Percentiles rank a stretch among this genome's conserved stretches.
Evolutionary conservation across 2,113 vertebrate species (phyloP).

Genomic region (Psittacula cyanocephala): DNA sequence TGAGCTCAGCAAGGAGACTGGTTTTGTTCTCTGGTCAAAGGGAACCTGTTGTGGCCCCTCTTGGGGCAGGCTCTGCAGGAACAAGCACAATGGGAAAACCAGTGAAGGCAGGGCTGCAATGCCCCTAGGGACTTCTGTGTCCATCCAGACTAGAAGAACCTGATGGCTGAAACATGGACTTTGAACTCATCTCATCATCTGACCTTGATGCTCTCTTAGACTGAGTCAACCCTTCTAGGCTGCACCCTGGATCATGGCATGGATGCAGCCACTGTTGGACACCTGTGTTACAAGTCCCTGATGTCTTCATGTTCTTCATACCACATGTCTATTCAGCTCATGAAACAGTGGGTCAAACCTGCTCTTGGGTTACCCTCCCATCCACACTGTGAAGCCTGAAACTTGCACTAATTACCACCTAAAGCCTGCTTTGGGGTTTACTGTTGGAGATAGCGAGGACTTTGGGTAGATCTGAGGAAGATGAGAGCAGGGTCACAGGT

Average conservation of each 20-base stretch:
- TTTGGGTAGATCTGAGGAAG: not conserved
- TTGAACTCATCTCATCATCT: not conserved
- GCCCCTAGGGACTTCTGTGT: not conserved
- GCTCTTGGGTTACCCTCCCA: not conserved
- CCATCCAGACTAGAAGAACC: not conserved
- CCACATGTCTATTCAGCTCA: fast-evolving
- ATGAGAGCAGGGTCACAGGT: not conserved
- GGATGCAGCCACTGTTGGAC: not conserved
- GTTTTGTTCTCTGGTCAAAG: not conserved
- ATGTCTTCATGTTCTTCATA: not conserved
- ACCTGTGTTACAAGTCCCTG: not conserved
- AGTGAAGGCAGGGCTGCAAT: not conserved
- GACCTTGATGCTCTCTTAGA: not conserved
- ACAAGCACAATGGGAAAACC: not conserved
- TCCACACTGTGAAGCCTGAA: not conserved
- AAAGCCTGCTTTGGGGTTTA: not conserved
- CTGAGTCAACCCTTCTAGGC: not conserved
- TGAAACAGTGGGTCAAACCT: not conserved
- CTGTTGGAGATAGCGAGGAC: not conserved
- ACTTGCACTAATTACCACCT: not conserved
- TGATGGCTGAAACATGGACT: not conserved
- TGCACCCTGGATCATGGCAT: not conserved
- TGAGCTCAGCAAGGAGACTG: not conserved
- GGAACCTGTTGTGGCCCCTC: not conserved
- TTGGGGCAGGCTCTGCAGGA: not conserved